phyloP scores from a whole-genome alignment of 2,888 invertebrate species.

The Amblyjoppa proteus region DNA sequence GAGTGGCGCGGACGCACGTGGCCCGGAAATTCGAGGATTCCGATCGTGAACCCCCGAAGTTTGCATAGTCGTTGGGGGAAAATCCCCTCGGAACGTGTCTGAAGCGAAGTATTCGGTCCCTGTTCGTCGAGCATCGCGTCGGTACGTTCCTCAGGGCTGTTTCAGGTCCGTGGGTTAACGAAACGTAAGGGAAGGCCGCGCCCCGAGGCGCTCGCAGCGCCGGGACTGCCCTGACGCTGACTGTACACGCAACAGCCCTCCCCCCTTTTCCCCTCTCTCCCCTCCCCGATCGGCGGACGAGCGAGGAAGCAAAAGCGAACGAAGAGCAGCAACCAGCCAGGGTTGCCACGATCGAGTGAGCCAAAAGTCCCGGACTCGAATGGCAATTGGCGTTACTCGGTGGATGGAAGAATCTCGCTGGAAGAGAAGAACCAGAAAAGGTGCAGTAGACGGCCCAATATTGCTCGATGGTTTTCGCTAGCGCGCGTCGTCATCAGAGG shows the following conservation, averaged over 20 bases:
- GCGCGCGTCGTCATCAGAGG: neutral
- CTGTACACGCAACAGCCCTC: slow-evolving; percentile 56
- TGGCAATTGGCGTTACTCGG: slow-evolving; percentile 28
- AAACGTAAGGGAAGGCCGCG: slow-evolving; percentile 71
- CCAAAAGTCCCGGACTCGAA: slow-evolving; percentile 16
- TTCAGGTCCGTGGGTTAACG: slow-evolving; percentile 35
- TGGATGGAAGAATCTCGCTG: slow-evolving; percentile 4
- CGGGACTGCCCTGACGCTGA: slow-evolving; percentile 36
- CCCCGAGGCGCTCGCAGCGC: slow-evolving; percentile 72
- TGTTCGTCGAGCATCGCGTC: slow-evolving; percentile 8
- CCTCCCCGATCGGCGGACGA: neutral
- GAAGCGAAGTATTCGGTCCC: slow-evolving; percentile 4
- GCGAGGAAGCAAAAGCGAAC: slow-evolving; percentile 3
- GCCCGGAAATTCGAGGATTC: slow-evolving; percentile 37
- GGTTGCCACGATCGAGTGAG: slow-evolving; percentile 58
- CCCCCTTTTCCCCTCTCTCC: neutral
- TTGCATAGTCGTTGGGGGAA: slow-evolving; percentile 24
- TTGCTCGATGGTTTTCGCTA: slow-evolving; percentile 1
- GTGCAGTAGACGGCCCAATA: neutral
- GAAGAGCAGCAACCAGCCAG: slow-evolving; percentile 43
- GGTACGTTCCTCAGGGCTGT: slow-evolving; percentile 44
- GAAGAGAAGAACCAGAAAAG: slow-evolving; percentile 15
- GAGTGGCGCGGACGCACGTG: slow-evolving; percentile 48
- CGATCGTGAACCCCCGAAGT: slow-evolving; percentile 7
- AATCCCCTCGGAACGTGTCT: slow-evolving; percentile 47